A percentile compares a stretch with the other conserved stretches of the same genome.
Evolutionary conservation across 2,888 invertebrate species (phyloP).

Genomic region (Noctua fimbriata): DNA sequence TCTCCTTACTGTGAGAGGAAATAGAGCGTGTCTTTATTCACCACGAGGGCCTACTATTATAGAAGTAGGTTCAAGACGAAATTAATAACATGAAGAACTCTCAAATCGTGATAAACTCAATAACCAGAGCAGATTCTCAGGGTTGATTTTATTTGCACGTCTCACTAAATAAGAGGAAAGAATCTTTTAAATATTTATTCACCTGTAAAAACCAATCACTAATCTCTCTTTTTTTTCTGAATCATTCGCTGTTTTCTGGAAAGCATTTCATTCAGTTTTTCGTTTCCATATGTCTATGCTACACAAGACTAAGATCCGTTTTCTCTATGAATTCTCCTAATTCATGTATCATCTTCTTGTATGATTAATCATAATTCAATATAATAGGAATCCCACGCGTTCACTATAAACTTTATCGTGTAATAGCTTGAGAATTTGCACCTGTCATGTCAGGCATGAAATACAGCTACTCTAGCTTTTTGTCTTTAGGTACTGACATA

Average conservation of each 20-base stretch:
- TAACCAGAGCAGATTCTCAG: no score
- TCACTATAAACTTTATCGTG: constrained; percentile 44
- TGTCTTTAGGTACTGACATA: constrained; percentile 6
- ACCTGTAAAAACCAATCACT: constrained; percentile 12
- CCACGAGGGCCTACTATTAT: neutral
- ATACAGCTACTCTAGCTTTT: constrained; percentile 24
- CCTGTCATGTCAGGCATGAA: constrained; percentile 43
- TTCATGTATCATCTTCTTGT: constrained; percentile 46
- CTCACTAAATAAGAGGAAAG: neutral
- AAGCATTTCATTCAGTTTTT: constrained; percentile 29
- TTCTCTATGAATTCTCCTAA: constrained; percentile 38
- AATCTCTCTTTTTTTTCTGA: constrained; percentile 26
- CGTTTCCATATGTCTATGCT: neutral
- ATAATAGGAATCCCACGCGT: constrained; percentile 57
- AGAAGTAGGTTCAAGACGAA: neutral
- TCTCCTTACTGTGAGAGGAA: neutral
- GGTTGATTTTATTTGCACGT: neutral
- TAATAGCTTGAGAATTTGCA: constrained; percentile 57
- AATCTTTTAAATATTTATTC: constrained; percentile 19
- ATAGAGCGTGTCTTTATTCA: neutral
- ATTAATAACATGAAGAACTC: neutral
- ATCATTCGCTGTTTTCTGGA: constrained; percentile 26
- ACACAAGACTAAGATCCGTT: constrained; percentile 2
- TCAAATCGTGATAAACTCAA: neutral
- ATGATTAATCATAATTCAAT: constrained; percentile 58